Percentiles rank a stretch among this genome's conserved stretches.
These are phyloP conservation scores for Ceratoteleas bidentatus DNA, from an alignment of 1,140 invertebrate species.

Conservation along the genomic window DNA sequence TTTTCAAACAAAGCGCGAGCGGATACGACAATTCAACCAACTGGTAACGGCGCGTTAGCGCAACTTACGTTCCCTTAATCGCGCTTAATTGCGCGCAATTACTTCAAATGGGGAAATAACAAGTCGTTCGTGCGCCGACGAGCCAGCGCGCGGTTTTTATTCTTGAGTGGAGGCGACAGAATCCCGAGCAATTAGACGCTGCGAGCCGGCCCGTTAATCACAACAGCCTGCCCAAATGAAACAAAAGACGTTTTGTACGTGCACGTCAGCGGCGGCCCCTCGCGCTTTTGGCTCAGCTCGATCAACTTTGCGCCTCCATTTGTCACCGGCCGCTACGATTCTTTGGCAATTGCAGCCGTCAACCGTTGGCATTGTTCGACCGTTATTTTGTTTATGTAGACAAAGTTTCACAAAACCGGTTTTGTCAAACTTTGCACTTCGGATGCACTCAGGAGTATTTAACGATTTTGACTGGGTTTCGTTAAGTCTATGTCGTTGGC, in stretches of 20 bases:
- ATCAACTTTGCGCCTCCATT: conserved; percentile 36
- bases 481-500: too few relatives aligned
- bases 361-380: neutral
- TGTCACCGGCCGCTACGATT: conserved; percentile 12
- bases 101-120: conserved; percentile 73
- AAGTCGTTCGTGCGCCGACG: conserved; percentile 66
- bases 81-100: conserved; percentile 71
- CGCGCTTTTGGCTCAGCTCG: conserved; percentile 48
- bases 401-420: too few relatives aligned
- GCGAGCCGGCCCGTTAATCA: conserved; percentile 61
- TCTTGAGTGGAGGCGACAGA: conserved; percentile 60
- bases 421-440: too few relatives aligned
- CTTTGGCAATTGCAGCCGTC: neutral
- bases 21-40: conserved; percentile 69
- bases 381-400: neutral
- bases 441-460: too few relatives aligned
- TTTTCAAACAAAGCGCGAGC: conserved; percentile 64
- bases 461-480: too few relatives aligned
- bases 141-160: conserved; percentile 57
- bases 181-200: conserved; percentile 68
- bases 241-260: conserved; percentile 61
- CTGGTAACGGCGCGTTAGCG: conserved; percentile 64
- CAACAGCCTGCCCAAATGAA: conserved; percentile 64
- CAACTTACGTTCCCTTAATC: conserved; percentile 70
- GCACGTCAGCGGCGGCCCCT: conserved; percentile 21